Conservation (phyloP, 2,113 vertebrate genomes). For the Corydoras maculifer region DNA sequence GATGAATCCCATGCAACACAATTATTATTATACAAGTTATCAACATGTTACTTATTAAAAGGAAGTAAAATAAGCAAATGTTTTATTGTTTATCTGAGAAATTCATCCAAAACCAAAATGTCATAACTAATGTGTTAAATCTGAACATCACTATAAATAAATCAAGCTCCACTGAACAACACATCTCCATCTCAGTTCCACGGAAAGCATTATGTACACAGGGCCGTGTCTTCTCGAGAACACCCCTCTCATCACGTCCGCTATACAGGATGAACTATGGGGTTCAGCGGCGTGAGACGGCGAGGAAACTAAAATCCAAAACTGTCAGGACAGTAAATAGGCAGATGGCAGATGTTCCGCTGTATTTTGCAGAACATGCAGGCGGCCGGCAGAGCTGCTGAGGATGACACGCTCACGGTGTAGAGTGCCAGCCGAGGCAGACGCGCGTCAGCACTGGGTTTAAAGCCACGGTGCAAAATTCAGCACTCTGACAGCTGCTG, state of each 20-base stretch:
- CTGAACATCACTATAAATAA: too few relatives aligned
- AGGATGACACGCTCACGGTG: not conserved
- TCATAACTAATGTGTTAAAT: too few relatives aligned
- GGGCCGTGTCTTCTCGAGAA: not conserved
- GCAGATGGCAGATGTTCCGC: slow-evolving; percentile 57
- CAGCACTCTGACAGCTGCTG: slow-evolving; percentile 48
- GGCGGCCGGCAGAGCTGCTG: not conserved
- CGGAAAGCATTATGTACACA: slow-evolving; percentile 9
- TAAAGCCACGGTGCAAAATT: slow-evolving; percentile 40
- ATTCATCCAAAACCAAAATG: too few relatives aligned
- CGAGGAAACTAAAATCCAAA: slow-evolving; percentile 53
- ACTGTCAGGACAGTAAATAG: slow-evolving; percentile 45
- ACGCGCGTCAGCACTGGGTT: slow-evolving; percentile 16
- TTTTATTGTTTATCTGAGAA: too few relatives aligned
- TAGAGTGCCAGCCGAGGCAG: slow-evolving; percentile 5
- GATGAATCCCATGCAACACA: not conserved
- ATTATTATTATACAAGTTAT: too few relatives aligned
- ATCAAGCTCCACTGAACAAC: slow-evolving; percentile 55
- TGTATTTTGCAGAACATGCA: not conserved
- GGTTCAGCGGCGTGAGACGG: not conserved
- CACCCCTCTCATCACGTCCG: slow-evolving; percentile 24
- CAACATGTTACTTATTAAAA: not conserved
- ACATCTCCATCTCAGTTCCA: slow-evolving; percentile 43
- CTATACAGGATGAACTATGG: slow-evolving; percentile 17
- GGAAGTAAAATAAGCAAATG: too few relatives aligned